Evolutionary conservation across 2,888 invertebrate genomes (phyloP), one percentile per base, ranked within the genome.

Genomic region (Sussaba pulchella): DNA sequence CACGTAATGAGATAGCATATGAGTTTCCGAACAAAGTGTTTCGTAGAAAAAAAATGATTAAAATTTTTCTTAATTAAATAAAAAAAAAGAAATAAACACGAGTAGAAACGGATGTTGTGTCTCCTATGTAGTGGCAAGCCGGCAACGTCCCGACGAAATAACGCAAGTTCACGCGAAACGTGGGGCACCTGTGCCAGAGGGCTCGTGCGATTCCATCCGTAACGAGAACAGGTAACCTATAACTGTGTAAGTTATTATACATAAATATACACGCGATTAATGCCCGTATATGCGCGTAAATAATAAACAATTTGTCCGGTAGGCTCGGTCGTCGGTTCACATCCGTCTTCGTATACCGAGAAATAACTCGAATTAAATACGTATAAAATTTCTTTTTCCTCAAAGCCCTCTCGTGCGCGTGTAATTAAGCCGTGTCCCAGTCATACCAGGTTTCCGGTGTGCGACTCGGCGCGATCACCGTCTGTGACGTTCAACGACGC

Each of bases 1-100:
- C 66, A 66, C 52, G 73, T 81, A 82, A 82, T 82, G 61, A 84
- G 77, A 82, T 82, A 69, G 73, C 81, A 77, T 81, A 76, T 73
- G 54, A 78, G 45, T 52, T 52, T 67, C 54, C 31, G 54, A 63
- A 70, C 74, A 84, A 84, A 84, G 83, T 81, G 84, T 78, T 84
- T 84, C 84, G 82, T 47, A 54, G 84, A 84, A 83, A 57, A 64
- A 69, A 72, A 71, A 74, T 74, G 63, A 57, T 72, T 66, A 31
- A 70, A 64, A 43, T n/a, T n/a, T n/a, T n/a, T n/a, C n/a, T n/a
- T 54, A 31, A 31, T 5, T 5, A 31, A 6, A 6, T 5, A 31
- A 31, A 31, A 31, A 6, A 6, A 31, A 31, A 31, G 39, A 67
- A 71, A 71, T 10, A 66, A 78, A 50, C 45, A 21, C 21, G 70